Conservation (phyloP, 2,888 invertebrate genomes). For the Papilio protenor region DNA sequence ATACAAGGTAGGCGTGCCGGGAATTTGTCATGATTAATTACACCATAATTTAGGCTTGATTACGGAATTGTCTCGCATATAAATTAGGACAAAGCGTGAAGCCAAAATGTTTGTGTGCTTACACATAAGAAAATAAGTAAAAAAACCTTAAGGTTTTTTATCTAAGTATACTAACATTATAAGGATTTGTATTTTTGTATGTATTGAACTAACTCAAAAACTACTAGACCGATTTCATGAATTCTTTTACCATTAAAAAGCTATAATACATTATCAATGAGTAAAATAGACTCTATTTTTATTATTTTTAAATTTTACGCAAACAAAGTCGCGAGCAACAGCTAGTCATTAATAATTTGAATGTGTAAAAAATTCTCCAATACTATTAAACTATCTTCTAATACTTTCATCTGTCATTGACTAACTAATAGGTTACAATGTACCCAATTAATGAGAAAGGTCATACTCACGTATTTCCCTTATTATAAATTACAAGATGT, state of each 20-base stretch:
- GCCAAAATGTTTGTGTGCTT: too few relatives aligned
- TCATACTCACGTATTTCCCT: not conserved
- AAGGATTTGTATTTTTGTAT: too few relatives aligned
- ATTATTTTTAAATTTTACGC: too few relatives aligned
- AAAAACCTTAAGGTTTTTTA: too few relatives aligned
- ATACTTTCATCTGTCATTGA: not conserved
- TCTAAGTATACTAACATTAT: too few relatives aligned
- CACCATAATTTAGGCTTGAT: constrained; percentile 14
- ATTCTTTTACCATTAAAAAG: too few relatives aligned
- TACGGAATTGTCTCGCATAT: constrained; percentile 10
- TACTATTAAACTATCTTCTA: not conserved
- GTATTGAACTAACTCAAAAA: too few relatives aligned
- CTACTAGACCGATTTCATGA: too few relatives aligned
- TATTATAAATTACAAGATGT: not conserved
- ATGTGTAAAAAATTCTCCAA: not conserved
- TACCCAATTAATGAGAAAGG: not conserved
- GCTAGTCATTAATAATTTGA: not conserved
- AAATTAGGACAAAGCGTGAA: constrained; percentile 2
- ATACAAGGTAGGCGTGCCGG: constrained; percentile 53
- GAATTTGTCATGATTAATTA: constrained; percentile 39
- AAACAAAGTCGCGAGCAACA: too few relatives aligned
- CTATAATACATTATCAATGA: too few relatives aligned
- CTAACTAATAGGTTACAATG: not conserved
- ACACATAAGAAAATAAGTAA: too few relatives aligned
- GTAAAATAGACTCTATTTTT: too few relatives aligned